phyloP scores from a whole-genome alignment of 2,888 invertebrate genomes.

The Bimastos eiseni region DNA sequence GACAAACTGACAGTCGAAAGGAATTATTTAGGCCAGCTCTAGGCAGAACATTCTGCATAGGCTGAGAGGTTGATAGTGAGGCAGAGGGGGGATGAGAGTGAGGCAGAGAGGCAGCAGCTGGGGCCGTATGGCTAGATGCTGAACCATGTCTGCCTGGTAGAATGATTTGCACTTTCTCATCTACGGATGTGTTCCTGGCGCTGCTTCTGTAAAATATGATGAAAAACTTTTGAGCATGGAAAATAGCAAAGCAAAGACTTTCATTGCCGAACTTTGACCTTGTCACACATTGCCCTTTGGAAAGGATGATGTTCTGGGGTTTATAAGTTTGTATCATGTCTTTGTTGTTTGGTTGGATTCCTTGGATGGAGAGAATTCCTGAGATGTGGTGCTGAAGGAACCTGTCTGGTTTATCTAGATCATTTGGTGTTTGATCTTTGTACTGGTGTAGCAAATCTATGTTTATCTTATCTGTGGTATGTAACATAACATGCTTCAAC shows the following conservation, averaged over 20 bases:
- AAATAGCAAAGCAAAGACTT: background rate
- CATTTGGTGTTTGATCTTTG: conserved; percentile 10
- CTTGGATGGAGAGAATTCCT: background rate
- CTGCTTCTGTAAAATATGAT: background rate
- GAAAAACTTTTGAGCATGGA: background rate
- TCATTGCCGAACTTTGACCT: background rate
- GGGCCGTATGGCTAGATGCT: background rate
- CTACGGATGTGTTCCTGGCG: background rate
- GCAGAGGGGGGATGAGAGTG: no score
- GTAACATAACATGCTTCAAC: background rate
- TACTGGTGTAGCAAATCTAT: background rate
- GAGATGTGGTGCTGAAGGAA: background rate
- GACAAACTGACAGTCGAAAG: background rate
- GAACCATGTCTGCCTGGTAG: background rate
- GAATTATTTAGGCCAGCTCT: background rate
- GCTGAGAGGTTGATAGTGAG: background rate
- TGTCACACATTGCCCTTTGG: background rate
- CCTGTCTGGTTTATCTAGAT: background rate
- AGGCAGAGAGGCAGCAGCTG: background rate
- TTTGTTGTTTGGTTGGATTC: background rate
- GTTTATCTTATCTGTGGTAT: background rate
- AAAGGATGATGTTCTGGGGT: background rate
- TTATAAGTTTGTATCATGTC: background rate
- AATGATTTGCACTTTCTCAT: background rate
- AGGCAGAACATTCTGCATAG: background rate